A percentile compares a stretch with the other conserved stretches of the same genome.
Conservation (phyloP, 2,113 vertebrate species). For the Sander lucioperca region DNA sequence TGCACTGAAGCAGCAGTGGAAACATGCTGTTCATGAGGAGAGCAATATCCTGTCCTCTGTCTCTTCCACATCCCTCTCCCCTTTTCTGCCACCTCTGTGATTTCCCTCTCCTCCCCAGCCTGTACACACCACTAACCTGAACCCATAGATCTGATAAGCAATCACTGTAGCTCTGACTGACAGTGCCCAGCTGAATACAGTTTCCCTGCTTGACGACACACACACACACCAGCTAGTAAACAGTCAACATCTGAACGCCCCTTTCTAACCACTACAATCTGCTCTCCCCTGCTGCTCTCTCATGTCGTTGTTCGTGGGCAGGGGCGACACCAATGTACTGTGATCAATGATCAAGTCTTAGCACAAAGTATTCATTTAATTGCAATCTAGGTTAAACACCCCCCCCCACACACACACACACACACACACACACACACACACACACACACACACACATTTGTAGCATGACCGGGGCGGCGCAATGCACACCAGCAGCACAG, state of each 20-base stretch:
- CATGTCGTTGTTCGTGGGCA: constrained; percentile 40
- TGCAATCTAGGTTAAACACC: constrained; percentile 29
- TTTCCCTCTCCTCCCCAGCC: not conserved
- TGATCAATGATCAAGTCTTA: constrained; percentile 35
- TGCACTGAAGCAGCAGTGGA: constrained; percentile 54
- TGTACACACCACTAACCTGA: constrained; percentile 2
- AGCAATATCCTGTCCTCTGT: constrained; percentile 52
- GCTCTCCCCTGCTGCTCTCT: constrained; percentile 30
- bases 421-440: not conserved
- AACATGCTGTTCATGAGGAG: constrained; percentile 35
- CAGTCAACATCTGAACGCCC: constrained; percentile 55
- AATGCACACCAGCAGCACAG: constrained; percentile 53
- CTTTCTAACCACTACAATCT: constrained; percentile 35
- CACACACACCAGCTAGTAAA: constrained; percentile 33
- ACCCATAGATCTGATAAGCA: constrained; percentile 43
- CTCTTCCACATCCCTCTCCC: constrained; percentile 19
- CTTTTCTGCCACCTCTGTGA: constrained; percentile 27
- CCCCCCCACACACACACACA: not conserved
- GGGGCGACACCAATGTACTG: constrained; percentile 33
- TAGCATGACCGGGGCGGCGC: constrained; percentile 21
- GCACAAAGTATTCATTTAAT: constrained; percentile 47
- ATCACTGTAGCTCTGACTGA: constrained; percentile 10
- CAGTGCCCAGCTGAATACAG: constrained; percentile 18
- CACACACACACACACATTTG: constrained; percentile 9
- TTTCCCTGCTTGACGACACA: constrained; percentile 34